A percentile compares a stretch with the other conserved stretches of the same genome.
Evolutionary conservation across 2,888 invertebrate genomes (phyloP).

Genomic region (Meiosimyza platycephala): DNA sequence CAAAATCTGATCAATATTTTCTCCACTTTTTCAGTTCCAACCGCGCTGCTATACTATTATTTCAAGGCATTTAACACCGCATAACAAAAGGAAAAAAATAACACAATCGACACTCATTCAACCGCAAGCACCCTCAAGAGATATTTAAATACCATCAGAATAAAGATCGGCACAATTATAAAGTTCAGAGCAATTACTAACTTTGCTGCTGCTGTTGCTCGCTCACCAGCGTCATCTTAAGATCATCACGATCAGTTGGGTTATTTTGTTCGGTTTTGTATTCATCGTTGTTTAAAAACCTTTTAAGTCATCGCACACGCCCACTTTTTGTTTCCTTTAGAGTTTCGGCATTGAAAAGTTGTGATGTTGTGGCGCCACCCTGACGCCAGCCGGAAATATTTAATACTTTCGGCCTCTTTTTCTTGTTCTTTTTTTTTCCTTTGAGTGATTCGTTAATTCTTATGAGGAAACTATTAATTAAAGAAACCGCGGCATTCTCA

Average conservation of each 20-base stretch:
- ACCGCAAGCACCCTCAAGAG: background rate
- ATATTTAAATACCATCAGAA: constrained; percentile 17
- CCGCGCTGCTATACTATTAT: background rate
- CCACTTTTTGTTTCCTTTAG: constrained; percentile 49
- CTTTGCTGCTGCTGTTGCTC: constrained; percentile 12
- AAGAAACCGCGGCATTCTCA: constrained; percentile 31
- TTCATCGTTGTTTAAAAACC: constrained; percentile 52
- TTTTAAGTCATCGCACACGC: constrained; percentile 61
- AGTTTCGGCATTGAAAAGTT: constrained; percentile 26
- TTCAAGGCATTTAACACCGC: constrained; percentile 51
- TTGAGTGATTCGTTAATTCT: background rate
- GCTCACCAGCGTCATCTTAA: background rate
- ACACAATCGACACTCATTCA: background rate
- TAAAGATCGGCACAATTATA: background rate
- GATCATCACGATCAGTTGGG: background rate
- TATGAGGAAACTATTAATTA: constrained; percentile 38
- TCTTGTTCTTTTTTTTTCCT: background rate
- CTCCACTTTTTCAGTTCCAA: background rate
- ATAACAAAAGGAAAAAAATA: background rate
- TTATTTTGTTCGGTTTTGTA: background rate
- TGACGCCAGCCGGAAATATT: constrained; percentile 60
- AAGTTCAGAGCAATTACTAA: background rate
- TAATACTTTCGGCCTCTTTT: constrained; percentile 38
- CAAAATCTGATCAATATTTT: background rate
- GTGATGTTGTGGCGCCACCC: constrained; percentile 56